phyloP scores from a whole-genome alignment of 2,113 vertebrate species.

The Myrmecophaga tridactyla region DNA sequence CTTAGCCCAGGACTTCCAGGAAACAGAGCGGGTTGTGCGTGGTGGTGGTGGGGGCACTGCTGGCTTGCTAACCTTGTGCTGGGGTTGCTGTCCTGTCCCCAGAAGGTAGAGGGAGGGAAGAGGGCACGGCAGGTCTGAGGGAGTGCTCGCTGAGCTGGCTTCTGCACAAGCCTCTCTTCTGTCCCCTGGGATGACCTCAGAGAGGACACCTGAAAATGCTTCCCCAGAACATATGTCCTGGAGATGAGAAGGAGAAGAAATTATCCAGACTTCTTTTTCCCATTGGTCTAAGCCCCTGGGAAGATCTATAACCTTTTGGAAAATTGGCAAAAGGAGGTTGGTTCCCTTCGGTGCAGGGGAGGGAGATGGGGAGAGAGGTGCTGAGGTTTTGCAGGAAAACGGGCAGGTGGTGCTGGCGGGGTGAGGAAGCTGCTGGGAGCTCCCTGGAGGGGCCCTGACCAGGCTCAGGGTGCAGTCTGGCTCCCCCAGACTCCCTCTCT shows the following conservation, averaged over 20 bases:
- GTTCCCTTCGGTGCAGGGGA: not conserved
- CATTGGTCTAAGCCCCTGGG: accelerated
- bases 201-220: not conserved
- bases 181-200: not conserved
- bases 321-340: not conserved
- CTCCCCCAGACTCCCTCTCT: not conserved
- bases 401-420: not conserved
- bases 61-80: accelerated
- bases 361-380: not conserved
- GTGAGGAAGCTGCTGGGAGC: not conserved
- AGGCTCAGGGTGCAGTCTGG: not conserved
- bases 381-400: not conserved
- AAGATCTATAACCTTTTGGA: not conserved
- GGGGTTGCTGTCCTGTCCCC: not conserved
- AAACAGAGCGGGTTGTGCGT: too few species aligned
- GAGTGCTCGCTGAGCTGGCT: not conserved
- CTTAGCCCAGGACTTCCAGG: not conserved
- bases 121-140: accelerated
- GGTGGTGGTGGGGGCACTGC: not conserved
- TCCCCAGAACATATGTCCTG: not conserved
- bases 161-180: not conserved
- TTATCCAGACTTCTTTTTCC: accelerated
- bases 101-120: not conserved
- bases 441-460: not conserved
- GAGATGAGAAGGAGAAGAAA: not conserved